Evolutionary conservation across 53 echinoderm and acorn worm genomes (phyloP), one percentile per base, ranked within the genome.

Genomic region (Hippasteria phrygiana): DNA sequence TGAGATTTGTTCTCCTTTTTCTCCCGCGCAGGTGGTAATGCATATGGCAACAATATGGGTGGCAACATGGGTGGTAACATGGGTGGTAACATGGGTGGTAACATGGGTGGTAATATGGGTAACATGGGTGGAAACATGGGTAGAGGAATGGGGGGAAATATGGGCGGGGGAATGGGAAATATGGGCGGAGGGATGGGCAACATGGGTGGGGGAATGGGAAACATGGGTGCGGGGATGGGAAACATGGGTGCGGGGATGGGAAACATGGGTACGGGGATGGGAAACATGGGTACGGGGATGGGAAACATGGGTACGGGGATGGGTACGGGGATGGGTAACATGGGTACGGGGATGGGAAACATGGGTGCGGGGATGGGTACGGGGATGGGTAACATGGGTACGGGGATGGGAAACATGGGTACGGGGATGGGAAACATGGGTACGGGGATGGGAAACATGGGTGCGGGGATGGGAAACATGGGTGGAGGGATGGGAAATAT

Each of bases 401-500:
- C 43, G 4, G 75, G 75, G 14, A 90, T 90, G 83, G 91, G 87
- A 20, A 87, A 87, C 29, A 83, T 85, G 83, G 91, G 91, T 5
- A 77, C 67, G 1, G 74, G 74, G 13, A 90, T 90, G 80, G 81
- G 55, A 22, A 67, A 43, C 38, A 87, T 87, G 87, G 87, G 85
- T 5, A 22, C n/a, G 0, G 73, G 73, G 0, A 72, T 85, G 87
- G 87, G 77, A 31, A 76, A 41, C 10, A 88, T 88, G 88, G 88
- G 88, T 9, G 59, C 65, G 2, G 77, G 77, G 16, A 76, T 81
- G 67, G 62, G 67, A 5, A 83, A 35, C 7, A 83, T 83, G 83
- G 83, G 83, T 3, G 29, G 46, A 1, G 33, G 45, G 5, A 74
- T 74, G 74, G 43, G 43, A 13, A 70, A 70, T 37, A 70, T 70